Percentiles rank a stretch among this genome's conserved stretches.
Evolutionary conservation across 2,888 invertebrate genomes (phyloP).

Genomic region (Sthenelais limicola): DNA sequence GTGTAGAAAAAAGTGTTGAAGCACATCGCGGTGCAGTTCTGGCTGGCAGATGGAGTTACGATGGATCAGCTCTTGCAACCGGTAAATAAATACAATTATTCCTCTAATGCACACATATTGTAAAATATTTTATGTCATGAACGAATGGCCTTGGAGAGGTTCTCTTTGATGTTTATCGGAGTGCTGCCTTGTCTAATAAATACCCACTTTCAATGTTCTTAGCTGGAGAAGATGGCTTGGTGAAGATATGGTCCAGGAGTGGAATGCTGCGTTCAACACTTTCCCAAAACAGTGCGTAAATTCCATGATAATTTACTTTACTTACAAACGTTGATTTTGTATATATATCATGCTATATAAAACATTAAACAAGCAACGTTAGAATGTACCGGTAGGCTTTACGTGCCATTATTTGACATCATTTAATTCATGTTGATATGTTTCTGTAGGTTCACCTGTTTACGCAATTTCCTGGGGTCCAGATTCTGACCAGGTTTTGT

Average conservation of each 20-base stretch:
- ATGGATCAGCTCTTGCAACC: conserved; percentile 94
- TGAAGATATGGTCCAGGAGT: conserved; percentile 97
- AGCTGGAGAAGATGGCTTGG: conserved; percentile 96
- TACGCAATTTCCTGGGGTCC: conserved; percentile 86
- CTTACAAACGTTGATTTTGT: too few relatives aligned
- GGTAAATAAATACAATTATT: too few relatives aligned
- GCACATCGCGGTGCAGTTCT: conserved; percentile 92
- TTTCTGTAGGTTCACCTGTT: conserved; percentile 80
- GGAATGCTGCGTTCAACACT: conserved; percentile 91
- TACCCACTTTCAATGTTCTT: conserved; percentile 47
- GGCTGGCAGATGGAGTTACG: conserved; percentile 92
- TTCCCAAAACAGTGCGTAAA: conserved; percentile 81
- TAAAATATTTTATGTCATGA: background rate
- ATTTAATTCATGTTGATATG: too few relatives aligned
- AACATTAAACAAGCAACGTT: too few relatives aligned
- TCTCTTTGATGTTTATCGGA: too few relatives aligned
- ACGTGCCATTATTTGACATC: too few relatives aligned
- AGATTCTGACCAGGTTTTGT: conserved; percentile 76
- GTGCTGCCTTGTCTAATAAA: too few relatives aligned
- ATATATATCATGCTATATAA: too few relatives aligned
- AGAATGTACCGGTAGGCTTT: too few relatives aligned
- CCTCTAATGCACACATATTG: too few relatives aligned
- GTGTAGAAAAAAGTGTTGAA: conserved; percentile 92
- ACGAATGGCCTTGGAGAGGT: too few relatives aligned
- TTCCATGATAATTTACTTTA: too few relatives aligned